Evolutionary conservation across 2,113 vertebrate species (phyloP), one percentile per base, ranked within the genome.

Genomic region (Xiphophorus couchianus): DNA sequence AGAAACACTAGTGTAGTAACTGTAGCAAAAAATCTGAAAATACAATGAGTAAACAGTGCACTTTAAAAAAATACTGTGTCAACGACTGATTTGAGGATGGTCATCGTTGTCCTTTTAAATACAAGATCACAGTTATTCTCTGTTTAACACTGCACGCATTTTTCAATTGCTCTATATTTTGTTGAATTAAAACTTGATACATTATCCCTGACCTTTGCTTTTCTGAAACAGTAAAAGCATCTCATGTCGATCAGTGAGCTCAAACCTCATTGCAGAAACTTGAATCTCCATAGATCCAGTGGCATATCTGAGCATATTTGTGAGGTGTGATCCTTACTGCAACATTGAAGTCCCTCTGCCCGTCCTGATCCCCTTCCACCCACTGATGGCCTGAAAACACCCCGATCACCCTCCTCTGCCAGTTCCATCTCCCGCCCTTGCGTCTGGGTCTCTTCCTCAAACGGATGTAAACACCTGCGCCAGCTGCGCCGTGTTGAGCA

Each of bases 271-370:
- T 77, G 63, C 97, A 99, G 44, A 78, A 88, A 35, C 86, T 90
- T 3, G 93, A 91, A 17, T 96, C 93, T 15, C 96, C 95, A 1
- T 95, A 95, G 71, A 98, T 94, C 98, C 97, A 99, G 93, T 96
- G 95, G 88, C 98, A 99, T 76, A 98, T 97, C 90, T 99, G 97
- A 17, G 96, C 96, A 0, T 96, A 98, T 87, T 99, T 99, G 15
- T 94, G 84, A 0, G 98, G 96, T 0, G 97, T 98, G 80, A 99
- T 97, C 93, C 97, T 95, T 65, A 98, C 96, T 0, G 97, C 98
- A 48, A 98, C 95, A 17, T 98, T 99, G 84, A 96, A 99, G 92
- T 98, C 97, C 92, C 92, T 94, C 80, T 94, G 95, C 30, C 84
- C 90, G 0, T 96, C 96, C 0, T 95, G 96, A 0, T 94, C 92